phyloP scores from a whole-genome alignment of 2,113 vertebrate genomes.

The Camelus bactrianus region DNA sequence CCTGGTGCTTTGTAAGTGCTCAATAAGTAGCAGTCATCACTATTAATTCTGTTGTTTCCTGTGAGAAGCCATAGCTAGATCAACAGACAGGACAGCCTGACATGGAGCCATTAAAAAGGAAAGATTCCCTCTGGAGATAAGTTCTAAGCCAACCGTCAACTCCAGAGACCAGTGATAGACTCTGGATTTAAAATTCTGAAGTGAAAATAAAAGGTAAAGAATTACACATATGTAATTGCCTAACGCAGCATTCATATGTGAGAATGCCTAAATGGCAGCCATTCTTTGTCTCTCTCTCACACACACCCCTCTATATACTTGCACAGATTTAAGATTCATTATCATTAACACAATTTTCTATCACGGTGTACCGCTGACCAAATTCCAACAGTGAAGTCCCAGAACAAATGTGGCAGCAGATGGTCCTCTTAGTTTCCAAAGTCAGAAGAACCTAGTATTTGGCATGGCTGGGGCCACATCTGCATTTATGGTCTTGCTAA shows the following conservation, averaged over 20 bases:
- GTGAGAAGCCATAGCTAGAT: not conserved
- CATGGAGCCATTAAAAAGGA: not conserved
- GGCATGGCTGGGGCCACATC: constrained; percentile 66
- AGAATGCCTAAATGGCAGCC: not conserved
- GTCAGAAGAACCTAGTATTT: constrained; percentile 64
- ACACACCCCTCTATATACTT: accelerated
- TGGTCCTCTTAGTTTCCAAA: constrained; percentile 71
- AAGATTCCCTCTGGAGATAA: not conserved
- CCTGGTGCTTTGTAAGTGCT: not conserved
- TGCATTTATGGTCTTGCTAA: constrained; percentile 59
- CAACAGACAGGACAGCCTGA: not conserved
- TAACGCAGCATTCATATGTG: not conserved
- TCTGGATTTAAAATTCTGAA: not conserved
- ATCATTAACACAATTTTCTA: constrained; percentile 37
- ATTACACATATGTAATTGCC: not conserved
- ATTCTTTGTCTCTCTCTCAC: not conserved
- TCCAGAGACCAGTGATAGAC: not conserved
- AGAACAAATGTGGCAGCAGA: constrained; percentile 75
- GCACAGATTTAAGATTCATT: constrained; percentile 40
- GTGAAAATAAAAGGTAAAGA: not conserved
- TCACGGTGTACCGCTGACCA: constrained; percentile 26
- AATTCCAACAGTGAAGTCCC: constrained; percentile 54
- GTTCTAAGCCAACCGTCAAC: not conserved
- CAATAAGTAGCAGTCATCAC: not conserved
- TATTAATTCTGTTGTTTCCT: constrained; percentile 38